Evolutionary conservation across 1,140 invertebrate species (phyloP).

Genomic region (Drosophila parabipectinata): DNA sequence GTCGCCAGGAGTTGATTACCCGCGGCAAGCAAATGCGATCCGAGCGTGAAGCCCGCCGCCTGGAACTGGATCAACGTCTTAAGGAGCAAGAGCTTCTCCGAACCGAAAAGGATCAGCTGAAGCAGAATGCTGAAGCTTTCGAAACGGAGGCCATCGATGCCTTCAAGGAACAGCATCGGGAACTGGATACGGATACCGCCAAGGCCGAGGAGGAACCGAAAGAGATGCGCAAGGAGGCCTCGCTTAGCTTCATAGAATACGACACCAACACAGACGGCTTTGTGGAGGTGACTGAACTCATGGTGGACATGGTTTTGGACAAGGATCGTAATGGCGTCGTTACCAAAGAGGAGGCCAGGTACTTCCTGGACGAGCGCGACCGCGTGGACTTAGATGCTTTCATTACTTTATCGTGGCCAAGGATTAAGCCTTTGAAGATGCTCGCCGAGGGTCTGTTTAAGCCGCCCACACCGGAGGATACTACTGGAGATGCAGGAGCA

Average conservation of each 20-base stretch:
- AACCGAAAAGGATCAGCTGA: slow-evolving; percentile 89
- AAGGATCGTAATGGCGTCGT: slow-evolving; percentile 93
- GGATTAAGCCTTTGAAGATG: slow-evolving; percentile 92
- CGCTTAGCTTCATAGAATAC: slow-evolving; percentile 89
- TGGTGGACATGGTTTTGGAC: slow-evolving; percentile 92
- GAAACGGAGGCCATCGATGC: slow-evolving; percentile 91
- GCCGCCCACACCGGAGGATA: slow-evolving; percentile 78
- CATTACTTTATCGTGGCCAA: slow-evolving; percentile 88
- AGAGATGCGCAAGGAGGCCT: slow-evolving; percentile 86
- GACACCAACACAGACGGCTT: slow-evolving; percentile 92
- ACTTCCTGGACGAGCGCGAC: slow-evolving; percentile 90
- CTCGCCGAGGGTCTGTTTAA: slow-evolving; percentile 89
- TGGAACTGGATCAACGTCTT: slow-evolving; percentile 89
- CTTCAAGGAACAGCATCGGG: slow-evolving; percentile 89
- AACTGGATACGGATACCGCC: slow-evolving; percentile 86
- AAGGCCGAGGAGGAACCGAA: slow-evolving; percentile 85
- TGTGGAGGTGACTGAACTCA: slow-evolving; percentile 91
- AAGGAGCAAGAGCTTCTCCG: slow-evolving; percentile 89
- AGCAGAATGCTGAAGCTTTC: slow-evolving; percentile 89
- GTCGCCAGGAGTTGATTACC: slow-evolving; percentile 90
- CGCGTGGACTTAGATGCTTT: slow-evolving; percentile 90
- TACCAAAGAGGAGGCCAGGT: slow-evolving; percentile 91
- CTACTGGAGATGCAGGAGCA: slow-evolving; percentile 76
- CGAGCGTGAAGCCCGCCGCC: slow-evolving; percentile 89
- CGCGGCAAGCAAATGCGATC: slow-evolving; percentile 90